Evolutionary conservation across 64 coral and sea anemone genomes (phyloP).

Genomic region (Astreopora myriophthalma): DNA sequence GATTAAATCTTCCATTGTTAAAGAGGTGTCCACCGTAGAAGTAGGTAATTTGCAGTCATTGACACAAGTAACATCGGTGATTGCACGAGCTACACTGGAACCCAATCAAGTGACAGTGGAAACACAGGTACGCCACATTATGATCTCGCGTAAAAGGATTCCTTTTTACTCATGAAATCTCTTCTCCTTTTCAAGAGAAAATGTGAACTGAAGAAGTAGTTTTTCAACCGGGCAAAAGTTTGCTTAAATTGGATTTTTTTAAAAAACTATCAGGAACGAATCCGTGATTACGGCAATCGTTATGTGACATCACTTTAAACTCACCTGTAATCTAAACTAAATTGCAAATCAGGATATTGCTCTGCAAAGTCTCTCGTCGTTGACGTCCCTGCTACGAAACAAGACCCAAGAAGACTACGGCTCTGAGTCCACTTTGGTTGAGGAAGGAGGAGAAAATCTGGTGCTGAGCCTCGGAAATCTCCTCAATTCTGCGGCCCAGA

Average conservation of each 20-base stretch:
- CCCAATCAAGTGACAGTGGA: conserved; percentile 54
- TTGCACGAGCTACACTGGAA: conserved; percentile 73
- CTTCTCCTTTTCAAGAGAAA: no score
- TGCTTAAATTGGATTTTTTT: no score
- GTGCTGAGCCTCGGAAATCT: conserved; percentile 79
- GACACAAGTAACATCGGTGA: conserved; percentile 83
- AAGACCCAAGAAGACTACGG: conserved; percentile 64
- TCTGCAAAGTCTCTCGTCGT: conserved; percentile 35
- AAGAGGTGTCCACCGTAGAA: conserved; percentile 63
- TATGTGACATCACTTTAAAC: no score
- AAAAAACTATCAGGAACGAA: no score
- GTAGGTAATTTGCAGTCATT: conserved; percentile 74
- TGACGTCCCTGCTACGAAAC: conserved; percentile 61
- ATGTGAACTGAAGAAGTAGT: no score
- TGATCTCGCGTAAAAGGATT: not conserved
- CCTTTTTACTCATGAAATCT: no score
- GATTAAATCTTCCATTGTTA: conserved; percentile 68
- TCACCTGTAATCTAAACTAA: no score
- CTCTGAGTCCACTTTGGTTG: conserved; percentile 56
- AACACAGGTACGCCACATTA: conserved; percentile 28
- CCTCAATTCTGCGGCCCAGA: conserved; percentile 56
- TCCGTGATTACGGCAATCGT: no score
- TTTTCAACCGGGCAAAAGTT: no score
- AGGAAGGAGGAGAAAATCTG: conserved; percentile 78
- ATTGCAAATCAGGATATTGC: conserved; percentile 21